Conservation (phyloP, 2,113 vertebrate species). For the Boleophthalmus pectinirostris region DNA sequence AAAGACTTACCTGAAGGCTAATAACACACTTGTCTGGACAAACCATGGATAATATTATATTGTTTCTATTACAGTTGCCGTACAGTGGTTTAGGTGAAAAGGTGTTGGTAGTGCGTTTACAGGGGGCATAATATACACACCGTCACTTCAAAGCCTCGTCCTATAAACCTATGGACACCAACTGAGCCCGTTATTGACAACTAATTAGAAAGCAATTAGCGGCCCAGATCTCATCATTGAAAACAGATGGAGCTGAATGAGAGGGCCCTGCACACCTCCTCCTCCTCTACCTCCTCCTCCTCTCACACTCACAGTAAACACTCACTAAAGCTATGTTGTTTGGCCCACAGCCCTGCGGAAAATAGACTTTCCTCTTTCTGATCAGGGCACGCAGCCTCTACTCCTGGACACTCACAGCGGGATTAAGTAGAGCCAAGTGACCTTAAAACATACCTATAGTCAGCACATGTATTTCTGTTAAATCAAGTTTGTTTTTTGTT, state of each 20-base stretch:
- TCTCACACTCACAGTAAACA: conserved; percentile 12
- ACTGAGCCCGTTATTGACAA: conserved; percentile 78
- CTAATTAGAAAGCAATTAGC: conserved; percentile 79
- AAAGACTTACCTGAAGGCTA: no score
- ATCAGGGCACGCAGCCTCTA: neutral
- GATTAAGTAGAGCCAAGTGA: neutral
- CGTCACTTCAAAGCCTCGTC: conserved; percentile 35
- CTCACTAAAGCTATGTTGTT: conserved; percentile 16
- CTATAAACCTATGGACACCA: conserved; percentile 68
- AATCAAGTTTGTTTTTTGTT: no score
- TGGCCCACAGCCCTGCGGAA: conserved; percentile 34
- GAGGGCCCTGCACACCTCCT: conserved; percentile 21
- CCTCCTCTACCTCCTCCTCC: neutral
- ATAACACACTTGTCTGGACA: neutral
- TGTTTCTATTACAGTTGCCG: neutral
- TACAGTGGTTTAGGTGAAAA: neutral
- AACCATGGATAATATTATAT: neutral
- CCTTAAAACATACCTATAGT: no score
- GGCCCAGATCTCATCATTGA: conserved; percentile 70
- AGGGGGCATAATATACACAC: conserved; percentile 7
- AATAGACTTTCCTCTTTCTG: conserved; percentile 25
- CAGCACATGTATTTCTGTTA: no score
- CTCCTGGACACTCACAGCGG: neutral
- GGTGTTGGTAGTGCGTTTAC: neutral
- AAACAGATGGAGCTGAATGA: conserved; percentile 69